phyloP scores from a whole-genome alignment of 2,888 invertebrate species.

The Horisme vitalbata region DNA sequence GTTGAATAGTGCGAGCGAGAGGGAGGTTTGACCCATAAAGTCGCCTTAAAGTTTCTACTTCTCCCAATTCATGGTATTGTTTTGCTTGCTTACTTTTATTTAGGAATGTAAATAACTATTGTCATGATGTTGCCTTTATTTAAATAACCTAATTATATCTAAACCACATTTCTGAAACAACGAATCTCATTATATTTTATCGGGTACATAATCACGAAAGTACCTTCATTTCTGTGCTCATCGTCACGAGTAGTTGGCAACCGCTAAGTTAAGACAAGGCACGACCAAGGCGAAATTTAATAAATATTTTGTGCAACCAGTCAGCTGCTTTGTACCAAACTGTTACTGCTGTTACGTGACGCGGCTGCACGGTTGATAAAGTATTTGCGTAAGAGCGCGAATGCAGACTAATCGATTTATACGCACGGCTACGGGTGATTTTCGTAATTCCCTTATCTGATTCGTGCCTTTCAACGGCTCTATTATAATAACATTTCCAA shows the following conservation, averaged over 20 bases:
- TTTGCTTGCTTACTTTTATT: too few species aligned
- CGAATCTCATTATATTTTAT: conserved; percentile 2
- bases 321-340: conserved; percentile 54
- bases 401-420: conserved; percentile 73
- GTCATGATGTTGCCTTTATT: too few species aligned
- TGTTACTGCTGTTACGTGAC: conserved; percentile 68
- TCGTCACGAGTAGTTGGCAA: conserved; percentile 48
- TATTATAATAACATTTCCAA: conserved; percentile 48
- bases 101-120: too few species aligned
- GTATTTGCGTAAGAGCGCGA: conserved; percentile 70
- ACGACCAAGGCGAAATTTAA: conserved; percentile 43
- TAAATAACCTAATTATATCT: too few species aligned
- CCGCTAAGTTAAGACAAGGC: conserved; percentile 36
- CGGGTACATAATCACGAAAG: conserved; percentile 15
- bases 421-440: conserved; percentile 69
- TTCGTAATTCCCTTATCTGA: conserved; percentile 74
- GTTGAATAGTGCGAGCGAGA: too few species aligned
- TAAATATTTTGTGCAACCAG: conserved; percentile 60
- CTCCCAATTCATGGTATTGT: too few species aligned
- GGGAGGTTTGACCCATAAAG: too few species aligned
- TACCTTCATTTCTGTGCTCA: conserved; percentile 17
- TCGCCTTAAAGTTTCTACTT: too few species aligned
- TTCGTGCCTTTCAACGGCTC: conserved; percentile 48
- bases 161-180: too few species aligned
- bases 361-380: conserved; percentile 69